Evolutionary conservation across 2,797 vertebrate genomes (phyloP).

Genomic region (Dendrocincla tyrannina): DNA sequence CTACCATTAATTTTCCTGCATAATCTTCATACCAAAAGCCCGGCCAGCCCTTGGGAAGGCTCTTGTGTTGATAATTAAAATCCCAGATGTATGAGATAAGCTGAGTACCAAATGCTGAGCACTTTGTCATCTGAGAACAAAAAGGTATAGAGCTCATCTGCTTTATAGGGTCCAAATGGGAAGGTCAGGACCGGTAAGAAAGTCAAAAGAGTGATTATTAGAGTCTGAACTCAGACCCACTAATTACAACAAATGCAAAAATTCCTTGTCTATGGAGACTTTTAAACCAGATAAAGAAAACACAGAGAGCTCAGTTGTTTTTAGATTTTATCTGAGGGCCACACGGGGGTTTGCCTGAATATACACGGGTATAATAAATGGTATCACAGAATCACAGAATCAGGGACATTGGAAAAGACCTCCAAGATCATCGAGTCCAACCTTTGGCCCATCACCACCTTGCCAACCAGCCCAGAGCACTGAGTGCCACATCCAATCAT

Average conservation of each 20-base stretch:
- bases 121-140: background rate
- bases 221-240: background rate
- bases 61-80: constrained; percentile 22
- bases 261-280: background rate
- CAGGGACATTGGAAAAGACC: background rate
- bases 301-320: background rate
- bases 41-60: background rate
- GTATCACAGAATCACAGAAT: background rate
- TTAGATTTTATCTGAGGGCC: background rate
- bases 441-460: background rate
- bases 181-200: background rate
- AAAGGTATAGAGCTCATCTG: background rate
- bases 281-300: background rate
- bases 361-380: background rate
- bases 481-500: background rate
- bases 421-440: background rate
- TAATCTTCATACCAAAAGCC: background rate
- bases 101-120: background rate
- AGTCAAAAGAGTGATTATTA: background rate
- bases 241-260: background rate
- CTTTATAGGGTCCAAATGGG: background rate
- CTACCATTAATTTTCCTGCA: background rate
- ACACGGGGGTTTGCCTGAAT: rapidly evolving
- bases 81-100: background rate
- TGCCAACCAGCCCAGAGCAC: background rate